Evolutionary conservation across 2,797 vertebrate genomes (phyloP).

Genomic region (Melanotaenia pygmaea): DNA sequence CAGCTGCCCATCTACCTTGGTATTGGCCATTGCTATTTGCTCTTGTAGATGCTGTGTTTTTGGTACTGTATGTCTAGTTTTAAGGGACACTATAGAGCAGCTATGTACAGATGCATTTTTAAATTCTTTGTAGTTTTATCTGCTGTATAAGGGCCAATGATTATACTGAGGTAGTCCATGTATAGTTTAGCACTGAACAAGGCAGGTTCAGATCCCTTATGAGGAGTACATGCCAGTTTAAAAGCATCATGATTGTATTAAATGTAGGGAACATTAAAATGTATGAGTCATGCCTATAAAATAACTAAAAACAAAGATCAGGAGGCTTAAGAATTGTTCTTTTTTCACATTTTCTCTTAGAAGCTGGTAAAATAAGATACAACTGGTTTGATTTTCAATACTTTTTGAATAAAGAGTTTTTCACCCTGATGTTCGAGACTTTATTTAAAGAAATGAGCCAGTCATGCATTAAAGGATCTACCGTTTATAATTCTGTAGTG

Average conservation of each 20-base stretch:
- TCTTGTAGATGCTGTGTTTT: slow-evolving; percentile 66
- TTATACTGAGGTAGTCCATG: slow-evolving; percentile 59
- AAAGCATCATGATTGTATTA: slow-evolving; percentile 48
- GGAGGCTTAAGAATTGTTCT: neutral
- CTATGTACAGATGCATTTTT: slow-evolving; percentile 71
- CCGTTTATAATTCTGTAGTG: no score
- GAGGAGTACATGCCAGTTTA: slow-evolving; percentile 38
- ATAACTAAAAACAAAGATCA: neutral
- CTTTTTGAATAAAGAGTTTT: slow-evolving; percentile 57
- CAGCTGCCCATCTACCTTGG: slow-evolving; percentile 19
- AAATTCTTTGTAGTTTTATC: slow-evolving; percentile 53
- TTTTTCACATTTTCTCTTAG: slow-evolving; percentile 3
- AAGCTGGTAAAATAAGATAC: slow-evolving; percentile 1
- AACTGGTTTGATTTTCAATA: slow-evolving; percentile 8
- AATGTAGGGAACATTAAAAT: slow-evolving; percentile 38
- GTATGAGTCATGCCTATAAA: slow-evolving; percentile 35
- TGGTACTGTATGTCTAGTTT: slow-evolving; percentile 57
- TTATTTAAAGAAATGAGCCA: neutral
- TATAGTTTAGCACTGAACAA: slow-evolving; percentile 66
- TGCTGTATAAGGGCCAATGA: slow-evolving; percentile 63
- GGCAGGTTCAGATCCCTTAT: slow-evolving; percentile 44
- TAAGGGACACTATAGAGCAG: slow-evolving; percentile 67
- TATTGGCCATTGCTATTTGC: slow-evolving; percentile 44
- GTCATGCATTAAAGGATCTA: neutral
- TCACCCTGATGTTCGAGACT: slow-evolving; percentile 15